Evolutionary conservation across 64 coral and sea anemone species (phyloP).

Genomic region (Catalaphyllia jardinei): DNA sequence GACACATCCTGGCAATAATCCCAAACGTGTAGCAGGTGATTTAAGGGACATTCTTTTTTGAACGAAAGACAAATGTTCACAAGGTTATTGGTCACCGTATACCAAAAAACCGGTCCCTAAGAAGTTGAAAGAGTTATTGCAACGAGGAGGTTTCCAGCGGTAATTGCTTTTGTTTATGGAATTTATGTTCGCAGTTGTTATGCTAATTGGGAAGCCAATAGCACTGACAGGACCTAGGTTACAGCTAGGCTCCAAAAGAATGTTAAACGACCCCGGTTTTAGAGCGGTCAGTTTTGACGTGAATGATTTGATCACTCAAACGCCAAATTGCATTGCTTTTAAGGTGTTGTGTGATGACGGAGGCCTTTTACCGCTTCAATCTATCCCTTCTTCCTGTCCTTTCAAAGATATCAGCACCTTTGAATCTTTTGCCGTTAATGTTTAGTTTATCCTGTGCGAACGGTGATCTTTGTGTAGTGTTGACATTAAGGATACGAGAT

Average conservation of each 20-base stretch:
- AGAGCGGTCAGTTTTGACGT: conserved; percentile 76
- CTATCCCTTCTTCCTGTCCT: conserved; percentile 71
- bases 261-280: conserved; percentile 70
- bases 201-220: conserved; percentile 84
- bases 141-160: conserved; percentile 55
- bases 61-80: neutral
- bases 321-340: conserved; percentile 74
- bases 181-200: conserved; percentile 83
- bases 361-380: conserved; percentile 70
- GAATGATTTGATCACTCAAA: conserved; percentile 73
- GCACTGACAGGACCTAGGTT: conserved; percentile 76
- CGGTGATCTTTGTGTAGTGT: conserved; percentile 72
- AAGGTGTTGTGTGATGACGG: conserved; percentile 53
- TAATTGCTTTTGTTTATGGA: conserved; percentile 98
- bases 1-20: conserved; percentile 3
- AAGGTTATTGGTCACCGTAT: neutral
- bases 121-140: conserved; percentile 27
- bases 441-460: conserved; percentile 72
- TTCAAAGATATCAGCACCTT: conserved; percentile 83
- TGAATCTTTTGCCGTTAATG: conserved; percentile 74
- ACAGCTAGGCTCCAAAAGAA: conserved; percentile 83
- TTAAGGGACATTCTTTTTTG: neutral
- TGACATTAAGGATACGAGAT: conserved; percentile 93
- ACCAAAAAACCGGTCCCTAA: conserved; percentile 24
- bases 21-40: neutral